These are phyloP conservation scores for Eupristina koningsbergeri DNA, from an alignment of 1,140 invertebrate species.

Conservation along the genomic window DNA sequence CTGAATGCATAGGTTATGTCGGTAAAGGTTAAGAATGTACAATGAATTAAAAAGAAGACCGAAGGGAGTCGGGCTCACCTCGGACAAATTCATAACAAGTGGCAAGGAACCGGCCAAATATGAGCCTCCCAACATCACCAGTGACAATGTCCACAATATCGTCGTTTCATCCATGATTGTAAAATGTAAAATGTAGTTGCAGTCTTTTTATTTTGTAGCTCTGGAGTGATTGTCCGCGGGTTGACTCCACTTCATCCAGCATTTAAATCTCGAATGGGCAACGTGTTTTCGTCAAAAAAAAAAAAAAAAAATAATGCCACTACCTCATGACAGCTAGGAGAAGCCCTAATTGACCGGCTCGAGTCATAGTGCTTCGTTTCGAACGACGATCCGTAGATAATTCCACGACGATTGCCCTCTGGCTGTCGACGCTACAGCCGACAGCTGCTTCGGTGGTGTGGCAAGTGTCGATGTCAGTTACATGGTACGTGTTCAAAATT, in stretches of 20 bases:
- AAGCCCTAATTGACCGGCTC: background rate
- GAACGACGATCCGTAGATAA: background rate
- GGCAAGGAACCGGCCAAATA: conserved; percentile 95
- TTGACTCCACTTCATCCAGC: background rate
- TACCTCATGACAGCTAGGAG: conserved; percentile 28
- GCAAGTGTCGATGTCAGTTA: background rate
- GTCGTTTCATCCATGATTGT: conserved; percentile 86
- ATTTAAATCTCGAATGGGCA: background rate
- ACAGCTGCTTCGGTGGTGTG: background rate
- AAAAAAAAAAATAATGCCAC: too few species aligned
- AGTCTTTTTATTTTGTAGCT: background rate
- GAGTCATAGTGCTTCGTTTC: background rate
- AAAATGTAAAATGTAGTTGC: background rate
- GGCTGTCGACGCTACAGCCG: background rate
- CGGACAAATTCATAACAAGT: conserved; percentile 91
- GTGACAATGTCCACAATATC: conserved; percentile 84
- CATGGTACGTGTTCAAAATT: background rate
- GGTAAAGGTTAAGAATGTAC: background rate
- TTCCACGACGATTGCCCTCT: background rate
- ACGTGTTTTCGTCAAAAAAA: too few species aligned
- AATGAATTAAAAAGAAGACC: background rate
- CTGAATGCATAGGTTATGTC: conserved; percentile 23
- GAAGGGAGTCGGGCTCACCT: conserved; percentile 80
- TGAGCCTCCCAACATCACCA: conserved; percentile 96
- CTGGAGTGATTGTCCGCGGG: background rate